Conservation (phyloP, 2,888 invertebrate genomes). For the Drosophila fulvimacula region DNA sequence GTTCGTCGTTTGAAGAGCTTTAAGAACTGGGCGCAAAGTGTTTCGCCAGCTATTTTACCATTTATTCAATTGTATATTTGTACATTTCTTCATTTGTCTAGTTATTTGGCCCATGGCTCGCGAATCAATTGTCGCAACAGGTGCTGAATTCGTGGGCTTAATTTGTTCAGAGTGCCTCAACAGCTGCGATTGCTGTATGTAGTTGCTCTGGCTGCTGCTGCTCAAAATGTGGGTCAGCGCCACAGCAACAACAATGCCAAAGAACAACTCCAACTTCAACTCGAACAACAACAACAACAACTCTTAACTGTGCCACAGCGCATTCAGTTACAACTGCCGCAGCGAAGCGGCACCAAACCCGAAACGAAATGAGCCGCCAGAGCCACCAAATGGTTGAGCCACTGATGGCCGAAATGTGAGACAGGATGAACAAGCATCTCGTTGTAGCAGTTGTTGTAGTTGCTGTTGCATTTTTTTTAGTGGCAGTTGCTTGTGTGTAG, state of each 20-base stretch:
- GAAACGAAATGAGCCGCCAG: conserved; percentile 36
- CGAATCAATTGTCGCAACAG: conserved; percentile 52
- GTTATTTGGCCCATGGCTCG: conserved; percentile 3
- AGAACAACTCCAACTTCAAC: conserved; percentile 21
- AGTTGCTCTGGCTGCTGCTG: conserved; percentile 9
- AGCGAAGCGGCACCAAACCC: conserved; percentile 69
- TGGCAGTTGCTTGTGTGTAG: conserved; percentile 26
- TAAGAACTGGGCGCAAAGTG: conserved; percentile 3
- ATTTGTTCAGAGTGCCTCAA: conserved; percentile 38
- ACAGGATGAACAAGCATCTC: conserved; percentile 42
- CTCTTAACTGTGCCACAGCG: conserved; percentile 58
- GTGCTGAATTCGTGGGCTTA: conserved; percentile 48
- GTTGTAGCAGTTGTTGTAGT: conserved; percentile 3
- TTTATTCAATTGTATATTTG: conserved; percentile 14
- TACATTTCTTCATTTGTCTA: conserved; percentile 11
- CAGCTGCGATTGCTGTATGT: conserved; percentile 14
- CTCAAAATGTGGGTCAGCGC: conserved; percentile 51
- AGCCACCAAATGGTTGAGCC: conserved; percentile 49
- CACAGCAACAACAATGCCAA: conserved; percentile 20
- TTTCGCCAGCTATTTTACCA: conserved; percentile 12
- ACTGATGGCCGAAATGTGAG: conserved; percentile 49
- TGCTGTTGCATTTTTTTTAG: conserved; percentile 18
- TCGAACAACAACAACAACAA: conserved; percentile 17
- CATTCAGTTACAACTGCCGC: conserved; percentile 60
- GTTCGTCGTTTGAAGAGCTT: conserved; percentile 23